A percentile compares a stretch with the other conserved stretches of the same genome.
phyloP scores from a whole-genome alignment of 2,888 invertebrate species.

The Meta bourneti region DNA sequence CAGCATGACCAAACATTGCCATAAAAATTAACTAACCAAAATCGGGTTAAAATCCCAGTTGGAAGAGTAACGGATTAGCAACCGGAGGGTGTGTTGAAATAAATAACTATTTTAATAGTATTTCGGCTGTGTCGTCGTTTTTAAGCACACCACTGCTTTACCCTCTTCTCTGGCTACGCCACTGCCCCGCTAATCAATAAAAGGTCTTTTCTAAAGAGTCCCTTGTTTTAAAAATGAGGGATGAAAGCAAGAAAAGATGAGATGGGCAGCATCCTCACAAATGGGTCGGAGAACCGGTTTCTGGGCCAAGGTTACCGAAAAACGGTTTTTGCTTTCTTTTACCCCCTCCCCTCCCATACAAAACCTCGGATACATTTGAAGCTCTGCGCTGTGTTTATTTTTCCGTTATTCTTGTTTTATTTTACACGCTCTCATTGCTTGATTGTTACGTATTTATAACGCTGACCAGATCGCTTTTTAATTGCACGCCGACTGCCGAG shows the following conservation, averaged over 20 bases:
- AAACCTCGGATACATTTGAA: slow-evolving; percentile 40
- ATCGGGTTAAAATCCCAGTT: too few species aligned
- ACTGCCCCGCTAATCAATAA: not conserved
- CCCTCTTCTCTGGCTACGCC: too few species aligned
- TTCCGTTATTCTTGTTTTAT: slow-evolving; percentile 22
- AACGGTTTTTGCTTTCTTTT: slow-evolving; percentile 18
- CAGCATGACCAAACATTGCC: too few species aligned
- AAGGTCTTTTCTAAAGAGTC: not conserved
- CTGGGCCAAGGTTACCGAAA: slow-evolving; percentile 60
- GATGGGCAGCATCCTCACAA: slow-evolving; percentile 24
- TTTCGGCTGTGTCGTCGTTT: too few species aligned
- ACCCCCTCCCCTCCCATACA: not conserved
- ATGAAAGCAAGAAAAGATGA: slow-evolving; percentile 29
- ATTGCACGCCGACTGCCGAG: not conserved
- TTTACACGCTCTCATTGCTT: slow-evolving; percentile 3
- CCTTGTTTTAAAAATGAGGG: slow-evolving; percentile 14
- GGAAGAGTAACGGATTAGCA: too few species aligned
- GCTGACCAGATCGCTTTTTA: slow-evolving; percentile 51
- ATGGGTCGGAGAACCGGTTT: slow-evolving; percentile 67
- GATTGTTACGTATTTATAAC: not conserved
- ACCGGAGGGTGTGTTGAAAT: too few species aligned
- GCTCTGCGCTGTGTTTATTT: slow-evolving; percentile 40
- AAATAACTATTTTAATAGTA: too few species aligned
- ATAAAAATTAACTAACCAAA: too few species aligned
- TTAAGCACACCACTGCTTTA: too few species aligned